Conservation (phyloP, 2,113 vertebrate genomes). For the Hemiscyllium ocellatum region DNA sequence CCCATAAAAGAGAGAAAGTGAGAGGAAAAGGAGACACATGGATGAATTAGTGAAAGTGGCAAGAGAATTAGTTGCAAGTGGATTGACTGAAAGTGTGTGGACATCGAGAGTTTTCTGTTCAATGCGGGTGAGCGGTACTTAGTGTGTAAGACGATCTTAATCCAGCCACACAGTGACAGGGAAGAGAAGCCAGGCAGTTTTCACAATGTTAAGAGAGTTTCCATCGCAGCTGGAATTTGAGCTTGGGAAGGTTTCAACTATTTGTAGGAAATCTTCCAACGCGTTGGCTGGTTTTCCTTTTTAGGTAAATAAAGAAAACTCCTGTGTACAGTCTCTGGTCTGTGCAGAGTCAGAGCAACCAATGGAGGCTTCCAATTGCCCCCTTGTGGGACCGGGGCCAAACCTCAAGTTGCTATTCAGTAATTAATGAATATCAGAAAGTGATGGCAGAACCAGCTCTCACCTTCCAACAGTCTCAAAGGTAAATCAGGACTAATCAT, state of each 20-base stretch:
- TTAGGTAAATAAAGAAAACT: background rate
- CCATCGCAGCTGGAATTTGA: background rate
- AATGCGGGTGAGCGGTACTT: background rate
- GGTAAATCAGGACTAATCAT: background rate
- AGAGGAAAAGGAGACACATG: background rate
- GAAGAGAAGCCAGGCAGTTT: background rate
- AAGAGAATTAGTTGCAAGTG: background rate
- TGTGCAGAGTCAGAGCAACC: background rate
- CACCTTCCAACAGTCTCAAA: too few species aligned
- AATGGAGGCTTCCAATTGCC: background rate
- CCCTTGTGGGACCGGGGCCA: background rate
- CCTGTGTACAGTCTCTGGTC: background rate
- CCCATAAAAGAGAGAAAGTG: background rate
- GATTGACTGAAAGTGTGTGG: background rate
- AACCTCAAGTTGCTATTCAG: too few species aligned
- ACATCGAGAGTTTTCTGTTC: background rate
- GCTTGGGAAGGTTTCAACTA: background rate
- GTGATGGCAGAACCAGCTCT: background rate
- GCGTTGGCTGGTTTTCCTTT: background rate
- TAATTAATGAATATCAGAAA: background rate
- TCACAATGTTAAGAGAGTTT: background rate
- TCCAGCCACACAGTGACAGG: background rate
- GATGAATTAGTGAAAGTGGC: background rate
- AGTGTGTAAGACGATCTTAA: background rate
- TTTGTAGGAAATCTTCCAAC: conserved; percentile 5